Percentiles rank a stretch among this genome's conserved stretches.
Conservation (phyloP, 2,797 vertebrate genomes). For the Siniperca undulata region DNA sequence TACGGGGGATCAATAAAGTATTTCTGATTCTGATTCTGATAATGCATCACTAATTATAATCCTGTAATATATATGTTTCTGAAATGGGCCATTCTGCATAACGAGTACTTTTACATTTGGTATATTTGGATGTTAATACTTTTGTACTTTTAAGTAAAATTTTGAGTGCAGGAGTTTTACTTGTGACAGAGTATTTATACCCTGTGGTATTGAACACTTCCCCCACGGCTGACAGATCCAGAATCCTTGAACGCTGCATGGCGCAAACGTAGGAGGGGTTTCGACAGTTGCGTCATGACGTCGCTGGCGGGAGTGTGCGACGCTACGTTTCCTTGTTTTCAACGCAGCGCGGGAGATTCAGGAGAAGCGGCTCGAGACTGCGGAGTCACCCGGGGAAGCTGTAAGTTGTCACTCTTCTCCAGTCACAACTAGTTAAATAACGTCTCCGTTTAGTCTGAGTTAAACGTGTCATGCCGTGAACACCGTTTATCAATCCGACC, state of each 20-base stretch:
- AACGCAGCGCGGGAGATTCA: conserved; percentile 84
- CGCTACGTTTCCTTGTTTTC: conserved; percentile 71
- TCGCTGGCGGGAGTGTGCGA: conserved; percentile 77
- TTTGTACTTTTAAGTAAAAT: too few species aligned
- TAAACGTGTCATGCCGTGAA: rapidly evolving
- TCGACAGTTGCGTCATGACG: conserved; percentile 68
- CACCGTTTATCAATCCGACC: rapidly evolving
- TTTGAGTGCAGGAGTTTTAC: too few species aligned
- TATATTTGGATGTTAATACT: too few species aligned
- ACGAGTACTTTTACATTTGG: too few species aligned
- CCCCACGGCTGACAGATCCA: too few species aligned
- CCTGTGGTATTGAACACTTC: too few species aligned
- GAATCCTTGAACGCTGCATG: background rate
- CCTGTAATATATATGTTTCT: too few species aligned
- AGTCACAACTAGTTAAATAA: rapidly evolving
- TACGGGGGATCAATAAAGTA: too few species aligned
- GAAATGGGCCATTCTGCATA: too few species aligned
- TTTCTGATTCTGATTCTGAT: too few species aligned
- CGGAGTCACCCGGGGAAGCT: background rate
- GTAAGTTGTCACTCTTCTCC: conserved; percentile 21
- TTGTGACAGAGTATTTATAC: too few species aligned
- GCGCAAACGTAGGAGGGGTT: background rate
- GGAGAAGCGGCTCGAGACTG: conserved; percentile 7
- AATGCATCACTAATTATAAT: too few species aligned
- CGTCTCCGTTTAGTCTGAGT: rapidly evolving